phyloP scores from a whole-genome alignment of 2,888 invertebrate species.

The Mythimna pallens region DNA sequence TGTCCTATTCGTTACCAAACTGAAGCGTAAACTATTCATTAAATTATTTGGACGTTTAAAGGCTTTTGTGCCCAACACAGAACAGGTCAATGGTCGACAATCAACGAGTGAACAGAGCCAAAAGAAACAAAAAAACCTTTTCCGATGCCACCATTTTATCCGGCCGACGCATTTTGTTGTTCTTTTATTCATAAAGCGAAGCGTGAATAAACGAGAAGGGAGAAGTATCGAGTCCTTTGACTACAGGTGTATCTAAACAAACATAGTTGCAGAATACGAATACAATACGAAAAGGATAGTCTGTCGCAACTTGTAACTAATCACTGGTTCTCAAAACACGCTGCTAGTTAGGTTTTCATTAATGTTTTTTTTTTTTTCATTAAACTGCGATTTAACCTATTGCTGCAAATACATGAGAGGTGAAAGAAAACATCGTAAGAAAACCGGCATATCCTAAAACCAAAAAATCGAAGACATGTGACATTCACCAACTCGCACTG shows the following conservation, averaged over 20 bases:
- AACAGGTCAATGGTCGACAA: neutral
- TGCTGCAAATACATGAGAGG: too few species aligned
- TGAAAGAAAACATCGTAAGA: too few species aligned
- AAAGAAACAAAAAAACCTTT: slow-evolving; percentile 27
- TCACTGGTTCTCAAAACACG: neutral
- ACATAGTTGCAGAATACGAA: slow-evolving; percentile 1
- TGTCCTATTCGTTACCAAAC: neutral
- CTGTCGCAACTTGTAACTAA: neutral
- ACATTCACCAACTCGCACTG: too few species aligned
- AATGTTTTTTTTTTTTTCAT: too few species aligned
- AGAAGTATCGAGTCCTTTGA: slow-evolving; percentile 4
- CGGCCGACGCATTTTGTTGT: slow-evolving; percentile 21
- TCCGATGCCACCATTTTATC: slow-evolving; percentile 15
- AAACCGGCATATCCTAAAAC: too few species aligned
- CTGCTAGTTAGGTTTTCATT: neutral
- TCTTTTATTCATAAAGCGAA: slow-evolving; percentile 35
- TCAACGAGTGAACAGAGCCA: slow-evolving; percentile 9
- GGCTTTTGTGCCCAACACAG: neutral
- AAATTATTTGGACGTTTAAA: neutral
- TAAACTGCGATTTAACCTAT: neutral
- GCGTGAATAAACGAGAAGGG: slow-evolving; percentile 16
- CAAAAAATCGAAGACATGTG: too few species aligned
- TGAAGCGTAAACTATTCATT: neutral
- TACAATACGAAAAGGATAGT: neutral
- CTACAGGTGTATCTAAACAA: neutral